phyloP scores from a whole-genome alignment of 2,113 vertebrate genomes.

The Bufo bufo region DNA sequence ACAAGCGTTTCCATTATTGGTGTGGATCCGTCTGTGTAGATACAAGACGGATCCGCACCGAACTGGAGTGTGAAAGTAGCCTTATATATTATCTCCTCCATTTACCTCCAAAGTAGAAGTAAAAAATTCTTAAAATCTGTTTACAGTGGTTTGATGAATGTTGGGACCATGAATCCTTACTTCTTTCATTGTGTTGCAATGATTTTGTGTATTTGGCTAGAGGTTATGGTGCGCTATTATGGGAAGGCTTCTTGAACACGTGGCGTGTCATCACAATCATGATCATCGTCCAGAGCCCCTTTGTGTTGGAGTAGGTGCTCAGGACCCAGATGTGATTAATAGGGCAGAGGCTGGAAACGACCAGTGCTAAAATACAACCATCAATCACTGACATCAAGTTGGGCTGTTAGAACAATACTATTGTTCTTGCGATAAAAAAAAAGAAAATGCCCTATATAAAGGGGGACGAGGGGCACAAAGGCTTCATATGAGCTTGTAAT shows the following conservation, averaged over 20 bases:
- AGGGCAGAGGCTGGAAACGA: neutral
- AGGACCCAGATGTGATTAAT: constrained; percentile 1
- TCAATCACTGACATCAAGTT: constrained; percentile 9
- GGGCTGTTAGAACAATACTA: neutral
- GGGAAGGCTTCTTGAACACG: neutral
- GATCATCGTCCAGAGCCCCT: neutral
- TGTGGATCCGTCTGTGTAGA: too few species aligned
- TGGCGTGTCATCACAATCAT: neutral
- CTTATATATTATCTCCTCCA: too few species aligned
- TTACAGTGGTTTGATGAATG: neutral
- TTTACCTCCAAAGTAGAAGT: too few species aligned
- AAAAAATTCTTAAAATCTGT: too few species aligned
- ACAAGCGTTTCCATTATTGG: too few species aligned
- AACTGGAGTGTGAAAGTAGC: too few species aligned
- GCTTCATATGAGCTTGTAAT: neutral
- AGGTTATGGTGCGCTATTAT: neutral
- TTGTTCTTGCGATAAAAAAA: constrained; percentile 2
- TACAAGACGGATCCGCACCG: too few species aligned
- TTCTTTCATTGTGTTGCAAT: neutral
- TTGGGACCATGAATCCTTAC: neutral
- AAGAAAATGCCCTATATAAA: constrained; percentile 4
- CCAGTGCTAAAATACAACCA: neutral
- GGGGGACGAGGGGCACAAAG: neutral
- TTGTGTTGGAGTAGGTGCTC: neutral
- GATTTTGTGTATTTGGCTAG: neutral